phyloP scores from a whole-genome alignment of 1,140 invertebrate genomes.

The Leptopilina clavipes region DNA sequence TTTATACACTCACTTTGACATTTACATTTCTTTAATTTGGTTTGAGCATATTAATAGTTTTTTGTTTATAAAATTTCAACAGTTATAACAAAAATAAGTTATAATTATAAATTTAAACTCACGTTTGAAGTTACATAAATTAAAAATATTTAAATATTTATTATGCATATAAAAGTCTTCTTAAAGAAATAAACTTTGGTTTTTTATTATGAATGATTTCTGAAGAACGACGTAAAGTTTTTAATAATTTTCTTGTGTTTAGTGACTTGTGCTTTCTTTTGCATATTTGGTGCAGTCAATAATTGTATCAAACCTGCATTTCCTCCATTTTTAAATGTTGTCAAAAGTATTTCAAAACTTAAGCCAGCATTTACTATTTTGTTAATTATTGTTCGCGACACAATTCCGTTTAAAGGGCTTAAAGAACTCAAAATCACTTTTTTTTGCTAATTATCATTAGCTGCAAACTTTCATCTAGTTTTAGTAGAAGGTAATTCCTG shows the following conservation, averaged over 20 bases:
- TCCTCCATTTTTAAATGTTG: background rate
- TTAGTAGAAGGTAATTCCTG: background rate
- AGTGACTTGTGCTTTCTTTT: background rate
- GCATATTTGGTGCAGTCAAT: background rate
- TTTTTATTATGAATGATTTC: background rate
- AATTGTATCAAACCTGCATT: background rate
- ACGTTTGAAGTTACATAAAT: too few species aligned
- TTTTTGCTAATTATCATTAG: too few species aligned
- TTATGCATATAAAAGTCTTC: too few species aligned
- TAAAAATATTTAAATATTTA: too few species aligned
- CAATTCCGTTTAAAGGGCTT: background rate
- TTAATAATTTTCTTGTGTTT: conserved; percentile 1
- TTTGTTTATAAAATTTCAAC: too few species aligned
- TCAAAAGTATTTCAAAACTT: background rate
- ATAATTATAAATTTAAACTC: too few species aligned
- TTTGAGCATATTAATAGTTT: too few species aligned
- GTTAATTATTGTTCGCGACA: background rate
- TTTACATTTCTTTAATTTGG: too few species aligned
- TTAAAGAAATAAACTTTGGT: background rate
- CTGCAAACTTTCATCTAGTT: background rate
- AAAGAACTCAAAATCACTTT: too few species aligned
- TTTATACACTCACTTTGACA: too few species aligned
- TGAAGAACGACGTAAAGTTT: background rate
- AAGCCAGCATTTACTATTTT: background rate
- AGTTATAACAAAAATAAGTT: too few species aligned